phyloP scores from a whole-genome alignment of 2,113 vertebrate species.

The Meleagris gallopavo region DNA sequence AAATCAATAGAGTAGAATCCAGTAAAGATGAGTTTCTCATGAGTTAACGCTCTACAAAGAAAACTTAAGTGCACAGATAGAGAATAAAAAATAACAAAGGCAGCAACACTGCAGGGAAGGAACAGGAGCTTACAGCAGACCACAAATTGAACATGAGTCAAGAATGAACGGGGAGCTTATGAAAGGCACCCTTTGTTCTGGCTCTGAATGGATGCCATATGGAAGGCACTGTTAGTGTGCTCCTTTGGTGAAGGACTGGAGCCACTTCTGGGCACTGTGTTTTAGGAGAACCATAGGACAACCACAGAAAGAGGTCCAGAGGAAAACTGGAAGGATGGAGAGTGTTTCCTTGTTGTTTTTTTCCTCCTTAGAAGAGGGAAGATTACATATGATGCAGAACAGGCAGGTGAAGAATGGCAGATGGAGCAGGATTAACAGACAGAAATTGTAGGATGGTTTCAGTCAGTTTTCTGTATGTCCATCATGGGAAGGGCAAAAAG shows the following conservation, averaged over 20 bases:
- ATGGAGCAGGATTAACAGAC: background rate
- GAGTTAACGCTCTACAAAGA: background rate
- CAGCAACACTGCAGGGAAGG: background rate
- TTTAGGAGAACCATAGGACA: background rate
- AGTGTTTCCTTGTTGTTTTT: background rate
- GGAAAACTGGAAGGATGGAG: background rate
- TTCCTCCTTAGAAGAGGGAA: background rate
- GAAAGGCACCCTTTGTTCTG: background rate
- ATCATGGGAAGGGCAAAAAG: background rate
- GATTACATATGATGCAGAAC: background rate
- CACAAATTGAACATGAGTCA: slow-evolving; percentile 4
- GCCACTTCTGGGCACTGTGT: background rate
- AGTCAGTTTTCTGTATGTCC: background rate
- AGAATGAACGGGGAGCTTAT: background rate
- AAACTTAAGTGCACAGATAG: background rate
- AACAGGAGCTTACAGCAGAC: background rate
- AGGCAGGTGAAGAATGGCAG: background rate
- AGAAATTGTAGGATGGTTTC: background rate
- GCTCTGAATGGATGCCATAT: background rate
- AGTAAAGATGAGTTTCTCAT: background rate
- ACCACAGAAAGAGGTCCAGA: background rate
- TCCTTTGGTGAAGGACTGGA: background rate
- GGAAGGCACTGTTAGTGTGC: background rate
- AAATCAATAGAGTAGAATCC: slow-evolving; percentile 40
- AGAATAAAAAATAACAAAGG: background rate